phyloP scores from a whole-genome alignment of 2,113 vertebrate species.

The Odontesthes bonariensis region DNA sequence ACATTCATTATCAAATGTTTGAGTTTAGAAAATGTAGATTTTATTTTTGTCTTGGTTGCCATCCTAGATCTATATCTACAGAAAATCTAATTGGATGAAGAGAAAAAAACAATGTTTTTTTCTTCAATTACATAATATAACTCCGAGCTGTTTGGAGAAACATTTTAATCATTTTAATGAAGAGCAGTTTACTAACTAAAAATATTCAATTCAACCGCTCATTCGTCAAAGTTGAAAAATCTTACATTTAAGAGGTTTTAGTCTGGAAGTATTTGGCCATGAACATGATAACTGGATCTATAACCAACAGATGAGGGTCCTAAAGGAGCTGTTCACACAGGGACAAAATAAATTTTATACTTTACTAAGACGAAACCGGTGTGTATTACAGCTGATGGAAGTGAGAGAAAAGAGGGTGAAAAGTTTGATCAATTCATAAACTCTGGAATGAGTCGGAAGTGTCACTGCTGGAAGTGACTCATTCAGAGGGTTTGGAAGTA shows the following conservation, averaged over 20 bases:
- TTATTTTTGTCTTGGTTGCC: background rate
- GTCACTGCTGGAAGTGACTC: constrained; percentile 50
- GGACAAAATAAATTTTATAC: background rate
- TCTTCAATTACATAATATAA: no score
- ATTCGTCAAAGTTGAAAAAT: no score
- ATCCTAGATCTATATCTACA: constrained; percentile 9
- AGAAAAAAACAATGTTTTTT: no score
- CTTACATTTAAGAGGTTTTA: no score
- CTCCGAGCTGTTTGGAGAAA: background rate
- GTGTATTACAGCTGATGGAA: constrained; percentile 1
- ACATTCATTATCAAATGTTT: background rate
- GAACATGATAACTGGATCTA: no score
- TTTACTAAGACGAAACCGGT: background rate
- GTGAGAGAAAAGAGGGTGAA: constrained; percentile 4
- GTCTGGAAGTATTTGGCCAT: no score
- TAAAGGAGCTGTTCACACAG: background rate
- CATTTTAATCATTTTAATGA: no score
- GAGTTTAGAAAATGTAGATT: background rate
- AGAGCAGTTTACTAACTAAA: no score
- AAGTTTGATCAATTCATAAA: constrained; percentile 62
- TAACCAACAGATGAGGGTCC: background rate
- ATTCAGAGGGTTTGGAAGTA: constrained; percentile 28
- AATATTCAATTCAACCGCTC: no score
- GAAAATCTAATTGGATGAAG: no score
- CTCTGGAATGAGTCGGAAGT: constrained; percentile 6